Conservation (phyloP, 2,888 invertebrate species). For the Dermolepida albohirtum region DNA sequence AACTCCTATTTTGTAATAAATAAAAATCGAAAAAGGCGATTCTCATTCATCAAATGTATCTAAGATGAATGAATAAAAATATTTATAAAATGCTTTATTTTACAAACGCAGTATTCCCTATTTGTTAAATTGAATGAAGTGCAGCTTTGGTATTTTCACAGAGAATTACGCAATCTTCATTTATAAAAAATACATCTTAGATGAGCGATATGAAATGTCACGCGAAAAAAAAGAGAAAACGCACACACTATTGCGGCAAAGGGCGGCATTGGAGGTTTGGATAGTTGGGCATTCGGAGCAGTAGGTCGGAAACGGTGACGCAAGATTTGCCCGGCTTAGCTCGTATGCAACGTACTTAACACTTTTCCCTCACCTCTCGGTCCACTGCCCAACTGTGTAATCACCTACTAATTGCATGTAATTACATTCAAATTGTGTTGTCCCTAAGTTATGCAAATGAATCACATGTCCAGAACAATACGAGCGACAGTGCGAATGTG, state of each 20-base stretch:
- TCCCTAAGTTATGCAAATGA: slow-evolving; percentile 61
- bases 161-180: not conserved
- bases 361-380: slow-evolving; percentile 59
- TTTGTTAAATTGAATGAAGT: no score
- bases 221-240: slow-evolving; percentile 45
- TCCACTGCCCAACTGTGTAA: slow-evolving; percentile 64
- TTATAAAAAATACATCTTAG: not conserved
- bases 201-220: slow-evolving; percentile 12
- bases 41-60: no score
- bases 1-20: no score
- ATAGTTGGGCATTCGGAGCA: slow-evolving; percentile 60
- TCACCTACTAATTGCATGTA: slow-evolving; percentile 63
- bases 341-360: slow-evolving; percentile 59
- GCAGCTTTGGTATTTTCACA: no score
- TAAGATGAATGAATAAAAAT: no score
- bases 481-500: slow-evolving; percentile 15
- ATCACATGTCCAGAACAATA: slow-evolving; percentile 45
- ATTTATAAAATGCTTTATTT: no score
- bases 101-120: no score
- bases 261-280: slow-evolving; percentile 57
- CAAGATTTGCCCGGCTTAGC: slow-evolving; percentile 52
- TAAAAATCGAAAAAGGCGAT: no score
- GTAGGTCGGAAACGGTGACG: slow-evolving; percentile 56
- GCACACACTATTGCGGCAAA: slow-evolving; percentile 50
- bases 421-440: slow-evolving; percentile 63